Percentiles rank a stretch among this genome's conserved stretches.
Conservation (phyloP, 2,797 vertebrate genomes). For the Acanthis flammea region DNA sequence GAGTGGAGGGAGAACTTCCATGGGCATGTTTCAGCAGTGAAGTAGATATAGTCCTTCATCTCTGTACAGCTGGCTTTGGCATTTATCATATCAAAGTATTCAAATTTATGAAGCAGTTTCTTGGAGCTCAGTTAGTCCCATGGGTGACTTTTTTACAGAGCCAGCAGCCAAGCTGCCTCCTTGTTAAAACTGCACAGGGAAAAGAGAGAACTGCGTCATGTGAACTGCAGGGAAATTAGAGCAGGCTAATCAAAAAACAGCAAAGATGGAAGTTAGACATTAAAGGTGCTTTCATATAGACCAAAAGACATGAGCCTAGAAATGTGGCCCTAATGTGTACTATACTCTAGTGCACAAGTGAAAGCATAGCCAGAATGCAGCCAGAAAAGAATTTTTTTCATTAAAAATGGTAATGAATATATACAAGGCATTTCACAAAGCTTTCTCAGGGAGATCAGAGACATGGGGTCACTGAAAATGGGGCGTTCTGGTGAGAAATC, state of each 20-base stretch:
- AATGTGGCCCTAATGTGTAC: neutral
- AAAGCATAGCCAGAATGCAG: neutral
- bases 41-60: neutral
- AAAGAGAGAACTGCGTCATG: neutral
- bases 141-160: slow-evolving; percentile 6
- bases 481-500: neutral
- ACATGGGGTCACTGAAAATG: neutral
- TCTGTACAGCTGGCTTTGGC: neutral
- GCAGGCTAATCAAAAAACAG: neutral
- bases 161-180: neutral
- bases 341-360: neutral
- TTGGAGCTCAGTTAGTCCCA: neutral
- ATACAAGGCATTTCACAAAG: neutral
- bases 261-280: neutral
- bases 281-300: neutral
- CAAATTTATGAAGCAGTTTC: slow-evolving; percentile 20
- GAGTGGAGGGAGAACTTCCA: neutral
- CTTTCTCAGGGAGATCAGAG: neutral
- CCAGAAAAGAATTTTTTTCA: neutral
- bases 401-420: neutral
- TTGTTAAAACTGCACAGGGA: neutral
- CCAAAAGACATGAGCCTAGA: neutral
- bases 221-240: slow-evolving; percentile 6
- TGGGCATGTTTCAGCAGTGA: neutral
- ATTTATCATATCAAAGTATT: slow-evolving; percentile 46